Base-by-base conservation (phyloP, 2,113 vertebrate species). In the Hydrochoerus hydrochaeris region DNA sequence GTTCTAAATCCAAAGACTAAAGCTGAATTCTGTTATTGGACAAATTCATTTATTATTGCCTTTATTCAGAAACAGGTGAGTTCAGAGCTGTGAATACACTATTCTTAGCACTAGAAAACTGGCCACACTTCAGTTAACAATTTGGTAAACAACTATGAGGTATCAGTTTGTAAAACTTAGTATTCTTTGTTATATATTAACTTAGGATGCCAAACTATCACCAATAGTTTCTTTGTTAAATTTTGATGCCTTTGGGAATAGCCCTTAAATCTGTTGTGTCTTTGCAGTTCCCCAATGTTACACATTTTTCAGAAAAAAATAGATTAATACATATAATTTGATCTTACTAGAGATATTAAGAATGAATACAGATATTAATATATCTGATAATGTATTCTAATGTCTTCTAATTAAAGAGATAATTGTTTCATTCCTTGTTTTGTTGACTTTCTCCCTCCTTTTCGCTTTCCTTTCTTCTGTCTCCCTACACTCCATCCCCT, bases 21-120 rank as follows among this genome's bases (percentile, higher is more conserved):
- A 82, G 44, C 67, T 90, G 8, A 95, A 58, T 67, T 94, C 16
- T 85, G 10, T 16, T 83, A 38, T 62, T 73, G 38, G 91, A 62
- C 73, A 95, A 85, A 96, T 93, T 77, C 16, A 91, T 85, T 82
- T 96, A 41, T 81, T 90, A 90, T 26, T 91, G 65, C 73, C 19
- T 84, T 92, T 84, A 69, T 75, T 85, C 14, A 86, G n/a, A 95
- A 95, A 44, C 32, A 84, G 41, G 11, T 58, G 75, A 90, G 58
- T 89, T 1, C 0, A 73, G 71, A 93, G 30, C n/a, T 26, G 11
- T 11, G 41, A 44, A 86, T 35, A 54, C n/a, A 49, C 35, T 89
- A 35, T 91, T 87, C 80, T 95, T 81, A 94, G 7, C 35, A 86
- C 41, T 69, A 44, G 71, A 10, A 89, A 81, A 83, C 57, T 85